Evolutionary conservation across 2,888 invertebrate genomes (phyloP).

Genomic region (Bembecia ichneumoniformis): DNA sequence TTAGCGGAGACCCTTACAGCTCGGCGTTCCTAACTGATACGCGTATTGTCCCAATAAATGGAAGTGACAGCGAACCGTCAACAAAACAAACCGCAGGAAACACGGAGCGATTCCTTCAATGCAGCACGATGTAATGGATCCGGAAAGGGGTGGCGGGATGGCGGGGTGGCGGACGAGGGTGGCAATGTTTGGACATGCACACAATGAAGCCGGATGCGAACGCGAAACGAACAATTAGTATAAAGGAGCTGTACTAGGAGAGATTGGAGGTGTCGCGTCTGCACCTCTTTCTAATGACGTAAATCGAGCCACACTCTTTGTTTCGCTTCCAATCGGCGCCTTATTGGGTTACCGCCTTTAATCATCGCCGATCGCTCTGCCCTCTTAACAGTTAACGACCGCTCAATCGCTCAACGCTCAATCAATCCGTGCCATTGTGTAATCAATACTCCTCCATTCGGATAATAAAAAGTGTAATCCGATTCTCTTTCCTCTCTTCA

Average conservation of each 20-base stretch:
- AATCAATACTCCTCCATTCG: conserved; percentile 60
- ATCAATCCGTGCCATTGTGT: conserved; percentile 24
- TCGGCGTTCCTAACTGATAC: conserved; percentile 14
- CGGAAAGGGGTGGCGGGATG: conserved; percentile 15
- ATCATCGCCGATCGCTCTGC: conserved; percentile 37
- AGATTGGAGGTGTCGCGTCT: conserved; percentile 30
- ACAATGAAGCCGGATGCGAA: conserved; percentile 48
- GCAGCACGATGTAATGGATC: conserved; percentile 24
- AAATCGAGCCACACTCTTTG: conserved; percentile 55
- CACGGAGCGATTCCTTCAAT: background rate
- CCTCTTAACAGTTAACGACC: conserved; percentile 33
- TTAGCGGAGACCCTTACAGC: no score
- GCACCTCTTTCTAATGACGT: conserved; percentile 49
- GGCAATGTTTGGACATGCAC: conserved; percentile 44
- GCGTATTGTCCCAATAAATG: conserved; percentile 25
- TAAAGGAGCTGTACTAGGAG: conserved; percentile 29
- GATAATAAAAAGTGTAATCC: conserved; percentile 44
- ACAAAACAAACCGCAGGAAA: conserved; percentile 10
- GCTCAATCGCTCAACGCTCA: conserved; percentile 35
- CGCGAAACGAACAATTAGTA: conserved; percentile 36
- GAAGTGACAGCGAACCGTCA: conserved; percentile 24
- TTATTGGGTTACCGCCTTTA: conserved; percentile 60
- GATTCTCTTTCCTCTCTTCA: conserved; percentile 15
- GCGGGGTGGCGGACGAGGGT: conserved; percentile 8
- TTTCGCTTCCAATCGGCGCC: conserved; percentile 33